Evolutionary conservation across 2,797 vertebrate genomes (phyloP).

Genomic region (Gallinago nigripennis): DNA sequence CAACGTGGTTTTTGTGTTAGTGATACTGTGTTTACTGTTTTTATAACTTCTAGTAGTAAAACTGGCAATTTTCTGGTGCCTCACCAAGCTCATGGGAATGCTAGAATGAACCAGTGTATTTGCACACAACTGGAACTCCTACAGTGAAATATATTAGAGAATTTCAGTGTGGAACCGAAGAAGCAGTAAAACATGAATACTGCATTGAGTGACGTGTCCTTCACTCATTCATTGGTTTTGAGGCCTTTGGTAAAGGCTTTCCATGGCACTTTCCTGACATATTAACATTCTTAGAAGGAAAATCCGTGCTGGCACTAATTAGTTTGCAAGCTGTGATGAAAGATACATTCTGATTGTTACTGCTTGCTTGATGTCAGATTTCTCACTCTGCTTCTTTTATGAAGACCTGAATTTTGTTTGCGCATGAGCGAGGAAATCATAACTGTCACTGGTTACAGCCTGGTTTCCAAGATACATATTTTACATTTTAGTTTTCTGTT

Average conservation of each 20-base stretch:
- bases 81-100: background rate
- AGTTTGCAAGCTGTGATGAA: conserved; percentile 31
- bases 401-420: conserved; percentile 5
- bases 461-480: background rate
- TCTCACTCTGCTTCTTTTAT: background rate
- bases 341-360: background rate
- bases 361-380: background rate
- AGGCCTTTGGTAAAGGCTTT: background rate
- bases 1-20: background rate
- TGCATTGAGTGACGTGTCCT: background rate
- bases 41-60: background rate
- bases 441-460: background rate
- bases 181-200: background rate
- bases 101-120: background rate
- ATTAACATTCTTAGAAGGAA: background rate
- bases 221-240: background rate
- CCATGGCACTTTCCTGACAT: background rate
- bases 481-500: background rate
- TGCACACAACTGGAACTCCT: background rate
- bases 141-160: background rate
- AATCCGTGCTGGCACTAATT: background rate
- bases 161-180: background rate
- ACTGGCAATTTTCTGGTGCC: background rate
- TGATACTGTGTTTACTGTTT: background rate
- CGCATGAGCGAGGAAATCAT: background rate